phyloP scores from a whole-genome alignment of 2,797 vertebrate species.

The Characodon lateralis region DNA sequence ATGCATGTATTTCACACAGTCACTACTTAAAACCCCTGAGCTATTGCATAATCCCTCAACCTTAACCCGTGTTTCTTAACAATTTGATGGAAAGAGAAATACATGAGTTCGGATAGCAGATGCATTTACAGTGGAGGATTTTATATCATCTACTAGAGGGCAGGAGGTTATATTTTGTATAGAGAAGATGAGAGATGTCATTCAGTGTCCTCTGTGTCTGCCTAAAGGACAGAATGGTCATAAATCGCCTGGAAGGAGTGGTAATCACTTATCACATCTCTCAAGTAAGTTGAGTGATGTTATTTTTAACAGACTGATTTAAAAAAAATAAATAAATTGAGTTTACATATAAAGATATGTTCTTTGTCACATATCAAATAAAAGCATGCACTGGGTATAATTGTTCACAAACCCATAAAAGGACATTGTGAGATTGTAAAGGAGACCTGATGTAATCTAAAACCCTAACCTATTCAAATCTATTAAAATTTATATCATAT shows the following conservation, averaged over 20 bases:
- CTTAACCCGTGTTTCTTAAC: background rate
- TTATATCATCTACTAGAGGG: background rate
- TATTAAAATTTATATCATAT: background rate
- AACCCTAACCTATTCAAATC: background rate
- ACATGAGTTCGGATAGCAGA: background rate
- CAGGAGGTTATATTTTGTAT: background rate
- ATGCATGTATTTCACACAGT: background rate
- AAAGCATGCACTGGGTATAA: background rate
- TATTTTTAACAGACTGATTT: background rate
- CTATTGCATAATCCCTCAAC: background rate
- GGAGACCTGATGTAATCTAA: background rate
- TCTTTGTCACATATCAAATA: background rate
- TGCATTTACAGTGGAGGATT: background rate
- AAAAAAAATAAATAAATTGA: background rate
- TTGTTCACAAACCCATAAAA: background rate
- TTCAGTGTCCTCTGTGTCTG: constrained; percentile 6
- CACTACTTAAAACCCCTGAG: background rate
- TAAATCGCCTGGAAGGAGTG: background rate
- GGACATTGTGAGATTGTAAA: background rate
- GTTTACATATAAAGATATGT: background rate
- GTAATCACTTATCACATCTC: background rate
- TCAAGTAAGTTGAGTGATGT: background rate
- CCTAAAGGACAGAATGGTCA: background rate
- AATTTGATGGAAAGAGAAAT: constrained; percentile 1
- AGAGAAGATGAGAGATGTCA: constrained; percentile 1